Evolutionary conservation across 2,113 vertebrate species (phyloP).

Genomic region (Gasterosteus nipponicus): DNA sequence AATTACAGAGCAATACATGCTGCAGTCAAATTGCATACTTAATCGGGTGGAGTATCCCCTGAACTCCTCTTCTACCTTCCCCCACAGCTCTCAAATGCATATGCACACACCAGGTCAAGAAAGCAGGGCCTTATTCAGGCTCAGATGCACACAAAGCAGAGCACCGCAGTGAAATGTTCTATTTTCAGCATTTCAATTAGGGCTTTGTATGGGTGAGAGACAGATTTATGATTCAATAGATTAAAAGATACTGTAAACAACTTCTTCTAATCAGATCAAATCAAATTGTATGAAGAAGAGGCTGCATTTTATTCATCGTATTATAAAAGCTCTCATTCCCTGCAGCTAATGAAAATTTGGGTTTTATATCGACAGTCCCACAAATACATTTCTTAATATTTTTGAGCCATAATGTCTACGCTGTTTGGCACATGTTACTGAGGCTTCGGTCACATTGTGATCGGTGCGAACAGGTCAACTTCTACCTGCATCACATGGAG

Average conservation of each 20-base stretch:
- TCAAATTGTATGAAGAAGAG: background rate
- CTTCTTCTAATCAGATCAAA: background rate
- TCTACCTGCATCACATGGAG: slow-evolving; percentile 3
- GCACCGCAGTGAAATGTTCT: background rate
- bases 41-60: slow-evolving; percentile 24
- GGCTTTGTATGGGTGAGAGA: background rate
- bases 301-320: background rate
- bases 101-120: slow-evolving; percentile 26
- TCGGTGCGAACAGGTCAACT: slow-evolving; percentile 1
- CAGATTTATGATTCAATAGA: background rate
- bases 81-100: slow-evolving; percentile 40
- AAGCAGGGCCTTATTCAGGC: slow-evolving; percentile 35
- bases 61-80: slow-evolving; percentile 3
- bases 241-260: background rate
- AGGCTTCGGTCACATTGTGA: background rate
- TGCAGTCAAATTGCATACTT: slow-evolving; percentile 32
- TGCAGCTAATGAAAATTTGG: background rate
- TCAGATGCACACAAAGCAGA: slow-evolving; percentile 2
- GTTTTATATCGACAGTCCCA: background rate
- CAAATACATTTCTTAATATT: background rate
- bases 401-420: too few species aligned
- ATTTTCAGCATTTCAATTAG: background rate
- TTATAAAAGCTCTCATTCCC: background rate
- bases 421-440: background rate
- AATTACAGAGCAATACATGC: slow-evolving; percentile 30